phyloP scores from a whole-genome alignment of 2,888 invertebrate species.

The Sympetrum striolatum region DNA sequence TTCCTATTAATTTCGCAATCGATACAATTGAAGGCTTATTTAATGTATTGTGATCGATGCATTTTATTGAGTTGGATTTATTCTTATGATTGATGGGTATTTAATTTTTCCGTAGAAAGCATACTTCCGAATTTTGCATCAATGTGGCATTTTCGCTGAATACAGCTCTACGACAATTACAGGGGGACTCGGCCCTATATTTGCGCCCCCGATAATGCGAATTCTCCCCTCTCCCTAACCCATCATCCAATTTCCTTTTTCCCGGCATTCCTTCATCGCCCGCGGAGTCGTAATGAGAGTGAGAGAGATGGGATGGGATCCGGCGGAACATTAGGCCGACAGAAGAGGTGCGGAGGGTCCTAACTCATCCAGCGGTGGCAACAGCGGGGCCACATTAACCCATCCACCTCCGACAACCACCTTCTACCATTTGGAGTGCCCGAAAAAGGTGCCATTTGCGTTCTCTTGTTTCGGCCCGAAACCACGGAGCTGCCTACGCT shows the following conservation, averaged over 20 bases:
- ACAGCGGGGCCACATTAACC: conserved; percentile 34
- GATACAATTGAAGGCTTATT: no score
- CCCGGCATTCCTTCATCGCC: background rate
- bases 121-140: background rate
- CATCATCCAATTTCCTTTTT: background rate
- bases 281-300: conserved; percentile 9
- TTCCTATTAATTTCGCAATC: no score
- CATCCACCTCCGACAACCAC: background rate
- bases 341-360: background rate
- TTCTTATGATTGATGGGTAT: background rate
- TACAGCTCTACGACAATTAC: background rate
- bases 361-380: conserved; percentile 31
- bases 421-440: background rate
- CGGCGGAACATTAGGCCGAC: background rate
- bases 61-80: background rate
- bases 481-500: background rate
- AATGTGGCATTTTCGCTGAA: background rate
- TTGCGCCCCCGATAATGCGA: background rate
- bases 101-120: background rate
- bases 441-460: background rate
- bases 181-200: background rate
- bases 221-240: background rate
- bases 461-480: background rate
- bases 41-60: no score
- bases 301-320: background rate